phyloP scores from a whole-genome alignment of 2,113 vertebrate genomes.

The Nycticebus coucang region DNA sequence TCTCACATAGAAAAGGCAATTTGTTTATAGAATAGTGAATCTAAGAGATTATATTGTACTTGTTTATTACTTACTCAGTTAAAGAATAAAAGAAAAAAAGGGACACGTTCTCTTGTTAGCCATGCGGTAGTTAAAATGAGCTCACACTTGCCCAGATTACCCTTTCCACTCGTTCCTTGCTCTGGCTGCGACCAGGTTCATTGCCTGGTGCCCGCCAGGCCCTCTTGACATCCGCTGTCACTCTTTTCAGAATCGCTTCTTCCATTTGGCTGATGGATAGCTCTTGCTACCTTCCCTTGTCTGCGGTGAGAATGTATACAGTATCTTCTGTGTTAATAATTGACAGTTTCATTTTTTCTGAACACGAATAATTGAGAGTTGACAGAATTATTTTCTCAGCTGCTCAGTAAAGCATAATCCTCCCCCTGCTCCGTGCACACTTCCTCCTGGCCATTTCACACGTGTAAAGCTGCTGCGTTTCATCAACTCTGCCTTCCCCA shows the following conservation, averaged over 20 bases:
- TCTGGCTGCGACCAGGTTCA: too few species aligned
- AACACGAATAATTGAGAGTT: background rate
- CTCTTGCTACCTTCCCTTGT: background rate
- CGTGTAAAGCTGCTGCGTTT: background rate
- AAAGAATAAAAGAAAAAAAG: too few species aligned
- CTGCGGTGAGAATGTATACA: background rate
- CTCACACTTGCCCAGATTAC: background rate
- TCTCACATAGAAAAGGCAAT: background rate
- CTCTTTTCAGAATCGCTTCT: background rate
- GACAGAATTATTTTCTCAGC: background rate
- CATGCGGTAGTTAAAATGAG: background rate
- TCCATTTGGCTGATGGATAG: background rate
- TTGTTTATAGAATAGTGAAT: background rate
- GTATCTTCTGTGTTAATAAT: background rate
- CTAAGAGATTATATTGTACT: background rate
- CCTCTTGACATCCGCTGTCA: background rate
- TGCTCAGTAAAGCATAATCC: background rate
- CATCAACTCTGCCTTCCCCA: background rate
- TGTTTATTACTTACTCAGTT: background rate
- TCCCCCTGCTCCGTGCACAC: background rate
- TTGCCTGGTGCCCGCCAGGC: background rate
- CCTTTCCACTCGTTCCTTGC: background rate
- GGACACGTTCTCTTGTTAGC: background rate
- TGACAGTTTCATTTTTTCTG: conserved; percentile 1
- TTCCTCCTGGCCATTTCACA: background rate